These are phyloP conservation scores for Temnothorax ravouxi DNA, from an alignment of 2,888 invertebrate genomes.

Conservation along the genomic window DNA sequence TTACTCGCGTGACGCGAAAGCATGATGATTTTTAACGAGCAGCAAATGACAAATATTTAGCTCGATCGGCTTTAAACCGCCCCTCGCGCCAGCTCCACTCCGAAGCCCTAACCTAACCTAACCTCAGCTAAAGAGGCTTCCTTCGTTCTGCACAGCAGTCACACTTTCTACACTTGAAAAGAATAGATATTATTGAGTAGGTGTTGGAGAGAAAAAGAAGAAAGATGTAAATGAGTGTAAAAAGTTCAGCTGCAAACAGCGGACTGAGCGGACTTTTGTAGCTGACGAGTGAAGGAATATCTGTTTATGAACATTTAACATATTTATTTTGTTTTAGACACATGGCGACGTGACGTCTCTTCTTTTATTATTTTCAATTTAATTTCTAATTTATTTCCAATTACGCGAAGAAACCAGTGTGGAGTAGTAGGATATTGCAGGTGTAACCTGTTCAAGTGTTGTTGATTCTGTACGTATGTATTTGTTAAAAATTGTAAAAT, in stretches of 20 bases:
- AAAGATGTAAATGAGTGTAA: background rate
- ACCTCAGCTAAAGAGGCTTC: no score
- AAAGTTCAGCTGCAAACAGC: no score
- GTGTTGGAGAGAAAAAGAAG: background rate
- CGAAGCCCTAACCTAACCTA: no score
- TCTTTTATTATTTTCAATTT: background rate
- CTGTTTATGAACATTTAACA: background rate
- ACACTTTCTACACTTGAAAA: background rate
- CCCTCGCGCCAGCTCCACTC: no score
- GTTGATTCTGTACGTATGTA: background rate
- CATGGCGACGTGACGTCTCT: background rate
- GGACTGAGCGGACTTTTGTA: no score
- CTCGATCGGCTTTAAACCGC: background rate
- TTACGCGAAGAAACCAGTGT: background rate
- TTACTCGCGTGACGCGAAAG: conserved; percentile 40
- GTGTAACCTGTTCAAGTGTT: background rate
- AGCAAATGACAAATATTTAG: background rate
- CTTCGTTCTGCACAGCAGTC: no score
- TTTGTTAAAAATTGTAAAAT: background rate
- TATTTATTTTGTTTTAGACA: background rate
- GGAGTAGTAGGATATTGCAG: background rate
- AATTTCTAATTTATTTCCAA: background rate
- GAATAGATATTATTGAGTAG: background rate
- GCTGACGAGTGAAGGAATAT: background rate
- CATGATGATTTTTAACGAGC: conserved; percentile 28